Evolutionary conservation across 2,113 vertebrate species (phyloP).

Genomic region (Charina bottae): DNA sequence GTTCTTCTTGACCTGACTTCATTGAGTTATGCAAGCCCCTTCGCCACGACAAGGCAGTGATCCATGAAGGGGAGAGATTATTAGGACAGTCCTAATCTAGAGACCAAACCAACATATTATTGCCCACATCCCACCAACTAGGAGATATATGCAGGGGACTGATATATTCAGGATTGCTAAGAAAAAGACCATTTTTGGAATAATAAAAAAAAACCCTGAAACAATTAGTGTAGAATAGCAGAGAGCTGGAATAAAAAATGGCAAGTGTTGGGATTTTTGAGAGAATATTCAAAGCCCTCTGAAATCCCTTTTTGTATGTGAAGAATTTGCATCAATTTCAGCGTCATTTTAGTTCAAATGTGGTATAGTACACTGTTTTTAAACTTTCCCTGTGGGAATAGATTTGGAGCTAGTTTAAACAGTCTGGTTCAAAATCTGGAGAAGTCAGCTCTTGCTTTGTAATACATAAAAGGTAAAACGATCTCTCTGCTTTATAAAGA

Average conservation of each 20-base stretch:
- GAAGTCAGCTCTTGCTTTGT: not conserved
- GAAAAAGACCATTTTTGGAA: not conserved
- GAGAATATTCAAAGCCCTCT: not conserved
- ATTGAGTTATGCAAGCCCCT: too few relatives aligned
- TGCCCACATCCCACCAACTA: not conserved
- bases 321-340: not conserved
- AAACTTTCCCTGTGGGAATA: not conserved
- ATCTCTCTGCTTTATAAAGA: slow-evolving; percentile 18
- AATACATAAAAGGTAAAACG: slow-evolving; percentile 25
- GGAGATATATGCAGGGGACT: not conserved
- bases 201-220: not conserved
- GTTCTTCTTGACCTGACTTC: too few relatives aligned
- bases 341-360: not conserved
- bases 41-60: too few relatives aligned
- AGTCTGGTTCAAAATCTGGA: not conserved
- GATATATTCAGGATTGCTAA: not conserved
- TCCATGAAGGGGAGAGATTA: too few relatives aligned
- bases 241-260: not conserved
- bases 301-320: not conserved
- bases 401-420: slow-evolving; percentile 17
- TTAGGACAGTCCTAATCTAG: not conserved
- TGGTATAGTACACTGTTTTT: not conserved
- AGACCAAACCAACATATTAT: not conserved
- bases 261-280: not conserved
- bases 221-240: not conserved